These are phyloP conservation scores for Syngnathoides biaculeatus DNA, from an alignment of 2,113 vertebrate species.

Conservation along the genomic window DNA sequence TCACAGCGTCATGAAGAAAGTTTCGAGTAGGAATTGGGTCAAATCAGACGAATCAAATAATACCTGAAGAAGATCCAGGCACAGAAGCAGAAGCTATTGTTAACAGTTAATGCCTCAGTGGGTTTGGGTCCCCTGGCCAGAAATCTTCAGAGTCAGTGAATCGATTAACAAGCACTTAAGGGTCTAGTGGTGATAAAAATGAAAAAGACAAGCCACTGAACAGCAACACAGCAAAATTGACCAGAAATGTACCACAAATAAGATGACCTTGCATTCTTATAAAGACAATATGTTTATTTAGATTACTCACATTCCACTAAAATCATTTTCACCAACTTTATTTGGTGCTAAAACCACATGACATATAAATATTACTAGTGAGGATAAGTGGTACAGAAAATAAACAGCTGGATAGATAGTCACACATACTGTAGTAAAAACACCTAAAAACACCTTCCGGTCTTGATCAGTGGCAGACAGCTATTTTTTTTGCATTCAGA, in stretches of 20 bases:
- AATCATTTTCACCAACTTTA: slow-evolving; percentile 31
- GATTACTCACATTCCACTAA: background rate
- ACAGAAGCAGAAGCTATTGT: slow-evolving; percentile 23
- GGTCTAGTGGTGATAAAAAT: slow-evolving; percentile 48
- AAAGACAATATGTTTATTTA: slow-evolving; percentile 7
- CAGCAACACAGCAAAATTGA: slow-evolving; percentile 18
- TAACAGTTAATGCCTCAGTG: slow-evolving; percentile 50
- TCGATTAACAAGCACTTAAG: slow-evolving; percentile 55
- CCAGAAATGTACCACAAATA: background rate
- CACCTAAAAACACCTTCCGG: no score
- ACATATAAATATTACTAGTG: no score
- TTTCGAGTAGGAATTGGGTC: background rate
- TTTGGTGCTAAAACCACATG: slow-evolving; percentile 24
- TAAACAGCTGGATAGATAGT: no score
- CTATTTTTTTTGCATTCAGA: slow-evolving; percentile 65
- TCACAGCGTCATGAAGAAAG: background rate
- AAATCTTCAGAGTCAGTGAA: slow-evolving; percentile 41
- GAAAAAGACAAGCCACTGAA: slow-evolving; percentile 51
- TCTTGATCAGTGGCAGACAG: background rate
- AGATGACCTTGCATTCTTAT: slow-evolving; percentile 13
- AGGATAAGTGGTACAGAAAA: no score
- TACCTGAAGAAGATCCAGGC: background rate
- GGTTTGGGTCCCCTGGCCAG: slow-evolving; percentile 26
- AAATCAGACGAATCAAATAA: background rate
- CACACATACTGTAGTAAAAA: background rate